Base-by-base conservation (phyloP, 2,797 vertebrate species). In the Hypotaenidia philippensis region DNA sequence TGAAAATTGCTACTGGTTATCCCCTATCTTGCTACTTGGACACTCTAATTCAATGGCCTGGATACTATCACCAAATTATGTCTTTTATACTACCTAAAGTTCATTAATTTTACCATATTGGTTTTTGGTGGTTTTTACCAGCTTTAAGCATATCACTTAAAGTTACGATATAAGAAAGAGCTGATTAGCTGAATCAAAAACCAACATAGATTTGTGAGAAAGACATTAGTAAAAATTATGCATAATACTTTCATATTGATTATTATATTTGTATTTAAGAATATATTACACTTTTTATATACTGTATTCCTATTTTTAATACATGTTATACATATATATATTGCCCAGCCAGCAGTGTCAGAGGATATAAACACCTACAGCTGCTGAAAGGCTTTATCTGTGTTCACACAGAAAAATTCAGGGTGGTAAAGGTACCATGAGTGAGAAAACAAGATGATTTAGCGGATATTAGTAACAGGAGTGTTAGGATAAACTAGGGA, bases 401-500 rank as follows among this genome's bases (percentile, higher is more conserved):
- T 49, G 34, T 29, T 93, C 38, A 69, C 2, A 18, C 26, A 79
- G 32, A 72, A 79, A 93, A 70, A 47, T 64, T 60, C 68, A 74
- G 85, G 53, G 45, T 77, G 60, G 80, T 87, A 76, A 19, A 63
- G 70, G 64, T 38, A 74, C 78, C 64, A 11, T n/a, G 77, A 83
- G 1, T 70, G 69, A 83, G 74, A 95, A 93, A 84, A 44, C 80
- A 84, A 91, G 59, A 81, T 60, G 82, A 71, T 75, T 88, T 84
- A 83, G 63, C 60, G 88, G 64, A 64, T 68, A 76, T 94, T 86
- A 96, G 77, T 76, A 97, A 92, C 68, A 86, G 87, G n/a, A 91
- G 16, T 53, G 64, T 68, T 89, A 86, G 56, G 53, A 64, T 68
- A 70, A 94, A 80, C 5, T 63, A 45, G 66, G 40, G 40, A 63